Conservation (phyloP, 2,113 vertebrate species). For the Tetraodon nigroviridis region DNA sequence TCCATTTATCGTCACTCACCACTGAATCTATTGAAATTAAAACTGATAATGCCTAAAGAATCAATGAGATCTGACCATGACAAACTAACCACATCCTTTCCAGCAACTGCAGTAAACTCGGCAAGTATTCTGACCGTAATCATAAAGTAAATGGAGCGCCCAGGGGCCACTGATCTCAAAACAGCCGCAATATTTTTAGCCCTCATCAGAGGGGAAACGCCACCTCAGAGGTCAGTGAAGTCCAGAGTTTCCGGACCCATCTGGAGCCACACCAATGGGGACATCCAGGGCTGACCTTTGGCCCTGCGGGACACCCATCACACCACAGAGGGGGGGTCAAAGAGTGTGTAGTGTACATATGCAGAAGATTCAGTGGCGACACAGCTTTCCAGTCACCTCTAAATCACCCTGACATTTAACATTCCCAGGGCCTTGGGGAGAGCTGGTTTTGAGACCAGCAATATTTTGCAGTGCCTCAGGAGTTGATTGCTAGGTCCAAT, state of each 20-base stretch:
- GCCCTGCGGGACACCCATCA: slow-evolving; percentile 30
- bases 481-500: no score
- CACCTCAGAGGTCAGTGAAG: slow-evolving; percentile 47
- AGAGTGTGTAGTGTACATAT: slow-evolving; percentile 25
- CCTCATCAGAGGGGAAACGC: slow-evolving; percentile 50
- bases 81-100: no score
- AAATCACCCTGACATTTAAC: slow-evolving; percentile 8
- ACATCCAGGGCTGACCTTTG: slow-evolving; percentile 20
- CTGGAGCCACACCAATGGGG: slow-evolving; percentile 23
- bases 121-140: no score
- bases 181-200: slow-evolving; percentile 51
- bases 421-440: not conserved
- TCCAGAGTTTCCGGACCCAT: slow-evolving; percentile 43
- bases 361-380: slow-evolving; percentile 2
- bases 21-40: no score
- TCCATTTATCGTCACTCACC: no score
- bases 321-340: slow-evolving; percentile 2
- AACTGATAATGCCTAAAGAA: no score
- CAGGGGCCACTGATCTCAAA: slow-evolving; percentile 18
- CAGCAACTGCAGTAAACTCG: no score
- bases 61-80: no score
- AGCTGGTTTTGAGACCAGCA: not conserved
- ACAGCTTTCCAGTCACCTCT: not conserved
- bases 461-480: not conserved
- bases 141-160: not conserved